A percentile compares a stretch with the other conserved stretches of the same genome.
Conservation (phyloP, 2,888 invertebrate species). For the Cactoblastis cactorum region DNA sequence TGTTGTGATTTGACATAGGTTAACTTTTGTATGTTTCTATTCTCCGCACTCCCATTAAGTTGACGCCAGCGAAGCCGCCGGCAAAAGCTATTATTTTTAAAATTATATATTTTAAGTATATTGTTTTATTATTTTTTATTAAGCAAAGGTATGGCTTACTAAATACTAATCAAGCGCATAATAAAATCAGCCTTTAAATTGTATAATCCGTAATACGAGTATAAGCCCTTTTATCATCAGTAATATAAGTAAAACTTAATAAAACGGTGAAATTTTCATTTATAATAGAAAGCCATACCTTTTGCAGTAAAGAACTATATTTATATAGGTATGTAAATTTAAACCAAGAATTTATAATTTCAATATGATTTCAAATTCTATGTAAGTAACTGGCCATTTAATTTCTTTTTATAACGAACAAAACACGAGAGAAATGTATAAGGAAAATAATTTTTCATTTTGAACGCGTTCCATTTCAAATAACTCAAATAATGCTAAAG, state of each 20-base stretch:
- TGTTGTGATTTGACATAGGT: too few species aligned
- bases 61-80: too few species aligned
- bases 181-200: too few species aligned
- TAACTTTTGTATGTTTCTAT: too few species aligned
- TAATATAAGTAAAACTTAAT: not conserved
- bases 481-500: constrained; percentile 32
- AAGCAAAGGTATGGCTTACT: too few species aligned
- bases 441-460: constrained; percentile 1
- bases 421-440: constrained; percentile 1
- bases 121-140: too few species aligned
- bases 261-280: not conserved
- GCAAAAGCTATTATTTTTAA: too few species aligned
- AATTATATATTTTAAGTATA: too few species aligned
- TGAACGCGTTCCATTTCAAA: constrained; percentile 23
- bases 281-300: not conserved
- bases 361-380: not conserved
- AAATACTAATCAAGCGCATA: too few species aligned
- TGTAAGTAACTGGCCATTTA: not conserved
- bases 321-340: constrained; percentile 4
- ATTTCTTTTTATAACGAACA: not conserved
- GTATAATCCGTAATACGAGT: too few species aligned
- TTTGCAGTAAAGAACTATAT: not conserved
- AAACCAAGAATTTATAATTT: constrained; percentile 4
- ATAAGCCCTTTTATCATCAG: not conserved
- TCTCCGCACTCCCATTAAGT: too few species aligned